Conservation (phyloP, 2,888 invertebrate species). For the Amorpha juglandis region DNA sequence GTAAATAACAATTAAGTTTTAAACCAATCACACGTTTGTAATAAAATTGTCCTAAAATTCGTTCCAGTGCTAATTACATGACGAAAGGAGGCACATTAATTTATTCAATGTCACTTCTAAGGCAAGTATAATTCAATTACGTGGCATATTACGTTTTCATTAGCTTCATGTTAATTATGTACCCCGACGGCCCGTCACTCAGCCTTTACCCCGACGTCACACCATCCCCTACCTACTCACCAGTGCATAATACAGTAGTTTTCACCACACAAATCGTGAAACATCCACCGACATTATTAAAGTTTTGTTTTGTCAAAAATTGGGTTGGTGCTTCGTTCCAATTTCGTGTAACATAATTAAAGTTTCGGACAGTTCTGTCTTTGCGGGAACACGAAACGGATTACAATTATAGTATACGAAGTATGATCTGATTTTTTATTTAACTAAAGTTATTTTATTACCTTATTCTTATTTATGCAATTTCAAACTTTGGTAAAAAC, state of each 20-base stretch:
- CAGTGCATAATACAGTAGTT: conserved; percentile 23
- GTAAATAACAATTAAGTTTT: not conserved
- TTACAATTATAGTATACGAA: not conserved
- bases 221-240: not conserved
- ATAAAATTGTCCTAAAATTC: conserved; percentile 3
- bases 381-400: conserved; percentile 5
- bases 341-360: not conserved
- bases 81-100: conserved; percentile 27
- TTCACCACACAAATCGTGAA: conserved; percentile 16
- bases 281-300: conserved; percentile 2
- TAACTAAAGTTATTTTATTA: not conserved
- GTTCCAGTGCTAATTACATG: conserved; percentile 1
- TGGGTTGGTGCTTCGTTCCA: not conserved
- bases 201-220: conserved; percentile 25
- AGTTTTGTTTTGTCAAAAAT: conserved; percentile 11
- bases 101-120: conserved; percentile 52
- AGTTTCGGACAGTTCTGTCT: conserved; percentile 12
- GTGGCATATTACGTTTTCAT: conserved; percentile 64
- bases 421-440: not conserved
- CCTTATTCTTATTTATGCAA: too few relatives aligned
- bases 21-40: not conserved
- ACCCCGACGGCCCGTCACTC: conserved; percentile 36
- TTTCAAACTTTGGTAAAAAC: not conserved
- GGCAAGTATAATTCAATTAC: conserved; percentile 55
- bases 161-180: conserved; percentile 60